phyloP scores from a whole-genome alignment of 2,888 invertebrate genomes.

The Lamproptera curius region DNA sequence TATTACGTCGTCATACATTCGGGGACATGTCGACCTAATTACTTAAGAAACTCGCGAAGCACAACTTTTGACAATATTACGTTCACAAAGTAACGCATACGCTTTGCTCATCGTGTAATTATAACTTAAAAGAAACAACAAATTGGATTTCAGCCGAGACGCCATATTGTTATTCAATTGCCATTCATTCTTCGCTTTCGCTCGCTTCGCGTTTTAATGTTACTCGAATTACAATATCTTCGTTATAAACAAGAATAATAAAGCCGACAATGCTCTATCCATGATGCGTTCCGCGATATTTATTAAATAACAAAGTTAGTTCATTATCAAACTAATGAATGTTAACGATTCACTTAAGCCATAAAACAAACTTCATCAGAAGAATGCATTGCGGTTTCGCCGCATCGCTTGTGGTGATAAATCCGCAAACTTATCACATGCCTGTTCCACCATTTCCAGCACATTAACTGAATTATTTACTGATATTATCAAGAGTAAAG shows the following conservation, averaged over 20 bases:
- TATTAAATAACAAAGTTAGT: conserved; percentile 74
- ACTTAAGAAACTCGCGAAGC: neutral
- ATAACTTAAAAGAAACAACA: conserved; percentile 14
- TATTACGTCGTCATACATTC: neutral
- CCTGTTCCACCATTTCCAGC: too few relatives aligned
- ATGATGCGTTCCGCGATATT: conserved; percentile 58
- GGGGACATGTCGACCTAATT: neutral
- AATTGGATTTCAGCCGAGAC: conserved; percentile 5
- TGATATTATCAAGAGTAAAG: too few relatives aligned
- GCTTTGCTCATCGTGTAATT: conserved; percentile 24
- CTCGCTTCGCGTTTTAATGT: neutral
- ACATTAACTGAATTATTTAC: too few relatives aligned
- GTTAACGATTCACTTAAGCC: conserved; percentile 73
- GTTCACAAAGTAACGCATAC: conserved; percentile 21
- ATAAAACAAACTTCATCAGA: conserved; percentile 75
- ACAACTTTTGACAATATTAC: conserved; percentile 27
- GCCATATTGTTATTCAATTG: conserved; percentile 1
- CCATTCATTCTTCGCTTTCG: neutral
- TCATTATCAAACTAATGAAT: conserved; percentile 66
- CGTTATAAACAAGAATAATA: conserved; percentile 38
- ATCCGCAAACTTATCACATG: too few relatives aligned
- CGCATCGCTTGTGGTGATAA: conserved; percentile 51
- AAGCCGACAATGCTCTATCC: conserved; percentile 37
- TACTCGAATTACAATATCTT: neutral
- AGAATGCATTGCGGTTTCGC: conserved; percentile 57